Base-by-base conservation (phyloP, 2,113 vertebrate genomes). In the Elaphurus davidianus region DNA sequence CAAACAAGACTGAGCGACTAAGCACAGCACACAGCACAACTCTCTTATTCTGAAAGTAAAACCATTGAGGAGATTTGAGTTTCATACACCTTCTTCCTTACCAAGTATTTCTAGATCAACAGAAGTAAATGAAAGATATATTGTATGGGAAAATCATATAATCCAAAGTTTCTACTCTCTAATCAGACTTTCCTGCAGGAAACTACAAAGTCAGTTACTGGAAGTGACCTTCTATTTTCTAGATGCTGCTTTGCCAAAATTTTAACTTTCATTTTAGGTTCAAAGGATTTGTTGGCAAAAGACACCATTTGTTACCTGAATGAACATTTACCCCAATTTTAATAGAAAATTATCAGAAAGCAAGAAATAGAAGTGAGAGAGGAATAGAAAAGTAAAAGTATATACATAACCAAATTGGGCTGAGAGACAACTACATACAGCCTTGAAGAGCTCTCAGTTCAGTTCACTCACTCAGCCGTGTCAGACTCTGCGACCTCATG, bases 1-100 rank as follows among this genome's bases (percentile, higher is more conserved):
- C 33, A 67, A n/a, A n/a, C 16, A 67, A 19, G 9, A 33, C 62
- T n/a, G 7, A 67, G 30, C 0, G 15, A 64, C 60, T 33, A 17
- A 64, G 33, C 7, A 67, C 33, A 67, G 62, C 33, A 64, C 30
- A 64, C 15, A 64, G 15, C 30, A 64, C 62, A 64, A 64, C 62
- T 64, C 60, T 62, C 19, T 90, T 87, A 90, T 47, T 90, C 30
- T 81, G 33, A 92, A 87, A 92, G 14, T 59, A 87, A 97, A 98
- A 60, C 7, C n/a, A 83, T 15, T 40, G 30, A 54, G 64, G 40
- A 87, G 64, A 86, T 94, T 90, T 94, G 1, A 78, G 47, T 92
- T 87, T 90, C 59, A 64, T 9, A 36, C 57, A 28, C 23, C 2
- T 27, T 96, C 45, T 90, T n/a, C 25, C n/a, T 90, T 93, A n/a